Evolutionary conservation across 2,888 invertebrate species (phyloP).

Genomic region (Idaea aversata): DNA sequence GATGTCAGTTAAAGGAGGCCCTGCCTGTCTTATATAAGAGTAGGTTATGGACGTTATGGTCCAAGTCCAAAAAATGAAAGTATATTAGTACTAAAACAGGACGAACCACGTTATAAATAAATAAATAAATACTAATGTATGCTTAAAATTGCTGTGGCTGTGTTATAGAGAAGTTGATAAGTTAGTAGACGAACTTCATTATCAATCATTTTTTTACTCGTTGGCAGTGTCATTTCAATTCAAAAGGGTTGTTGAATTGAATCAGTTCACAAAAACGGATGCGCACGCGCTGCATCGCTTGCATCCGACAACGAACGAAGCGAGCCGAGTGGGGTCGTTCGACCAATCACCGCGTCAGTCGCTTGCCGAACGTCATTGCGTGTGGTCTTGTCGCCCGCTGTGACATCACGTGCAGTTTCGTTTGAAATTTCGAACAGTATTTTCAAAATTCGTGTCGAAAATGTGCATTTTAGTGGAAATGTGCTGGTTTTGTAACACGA

Average conservation of each 20-base stretch:
- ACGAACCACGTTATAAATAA: no score
- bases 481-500: conserved; percentile 52
- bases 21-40: no score
- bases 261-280: conserved; percentile 30
- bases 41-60: no score
- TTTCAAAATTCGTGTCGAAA: conserved; percentile 41
- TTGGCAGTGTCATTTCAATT: not conserved
- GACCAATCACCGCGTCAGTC: conserved; percentile 59
- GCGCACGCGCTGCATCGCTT: conserved; percentile 58
- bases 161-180: not conserved
- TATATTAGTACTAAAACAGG: no score
- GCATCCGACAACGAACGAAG: conserved; percentile 21
- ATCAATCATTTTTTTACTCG: not conserved
- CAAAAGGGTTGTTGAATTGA: conserved; percentile 18
- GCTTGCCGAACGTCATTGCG: conserved; percentile 44
- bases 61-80: no score
- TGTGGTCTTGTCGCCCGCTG: conserved; percentile 43
- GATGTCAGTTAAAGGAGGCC: no score
- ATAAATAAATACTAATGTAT: no score
- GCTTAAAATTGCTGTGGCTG: not conserved
- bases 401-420: conserved; percentile 44
- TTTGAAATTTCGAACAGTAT: conserved; percentile 34
- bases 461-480: conserved; percentile 66
- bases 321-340: conserved; percentile 27
- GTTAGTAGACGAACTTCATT: not conserved